Conservation (phyloP, 2,113 vertebrate genomes). For the Telmatochromis bifrenatus region DNA sequence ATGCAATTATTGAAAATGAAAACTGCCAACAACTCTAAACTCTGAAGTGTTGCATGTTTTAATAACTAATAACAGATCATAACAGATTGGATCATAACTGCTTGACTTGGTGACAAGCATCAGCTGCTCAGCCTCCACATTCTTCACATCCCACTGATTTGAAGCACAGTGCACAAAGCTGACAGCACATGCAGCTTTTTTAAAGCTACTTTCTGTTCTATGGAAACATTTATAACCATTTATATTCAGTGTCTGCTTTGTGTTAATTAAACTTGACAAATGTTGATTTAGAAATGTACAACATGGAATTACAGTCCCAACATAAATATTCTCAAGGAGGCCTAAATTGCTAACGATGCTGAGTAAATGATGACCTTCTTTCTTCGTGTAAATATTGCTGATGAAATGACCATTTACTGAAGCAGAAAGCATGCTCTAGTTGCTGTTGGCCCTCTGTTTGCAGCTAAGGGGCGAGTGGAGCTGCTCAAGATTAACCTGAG, state of each 20-base stretch:
- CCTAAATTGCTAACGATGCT: neutral
- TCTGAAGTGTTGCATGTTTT: neutral
- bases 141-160: neutral
- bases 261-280: neutral
- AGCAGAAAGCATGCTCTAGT: neutral
- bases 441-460: neutral
- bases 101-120: neutral
- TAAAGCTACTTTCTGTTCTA: neutral
- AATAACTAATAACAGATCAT: neutral
- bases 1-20: neutral
- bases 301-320: neutral
- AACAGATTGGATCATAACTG: neutral
- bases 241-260: neutral
- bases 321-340: neutral
- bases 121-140: neutral
- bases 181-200: neutral
- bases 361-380: neutral
- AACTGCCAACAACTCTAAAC: neutral
- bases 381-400: neutral
- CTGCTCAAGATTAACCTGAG: constrained; percentile 88
- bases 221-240: neutral
- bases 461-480: constrained; percentile 89
- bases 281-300: neutral
- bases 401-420: neutral
- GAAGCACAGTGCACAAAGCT: neutral